phyloP scores from a whole-genome alignment of 2,797 vertebrate genomes.

The Amblyopsis hoosieri region DNA sequence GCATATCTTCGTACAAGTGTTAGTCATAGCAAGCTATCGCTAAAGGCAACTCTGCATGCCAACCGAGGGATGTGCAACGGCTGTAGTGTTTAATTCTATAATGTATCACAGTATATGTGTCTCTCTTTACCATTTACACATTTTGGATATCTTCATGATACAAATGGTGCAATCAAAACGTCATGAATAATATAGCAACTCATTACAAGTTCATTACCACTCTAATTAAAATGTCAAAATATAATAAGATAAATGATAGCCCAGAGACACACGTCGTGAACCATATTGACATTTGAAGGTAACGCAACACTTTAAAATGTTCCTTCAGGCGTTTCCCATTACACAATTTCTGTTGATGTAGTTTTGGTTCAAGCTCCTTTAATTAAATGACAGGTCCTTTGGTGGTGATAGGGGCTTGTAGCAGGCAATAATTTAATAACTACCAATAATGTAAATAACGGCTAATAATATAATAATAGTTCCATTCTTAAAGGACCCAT shows the following conservation, averaged over 20 bases:
- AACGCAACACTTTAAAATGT: constrained; percentile 47
- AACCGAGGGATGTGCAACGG: constrained; percentile 21
- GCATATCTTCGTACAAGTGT: constrained; percentile 8
- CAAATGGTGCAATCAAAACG: constrained; percentile 64
- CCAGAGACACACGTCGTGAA: constrained; percentile 47
- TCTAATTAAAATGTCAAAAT: constrained; percentile 62
- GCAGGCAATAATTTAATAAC: too few relatives aligned
- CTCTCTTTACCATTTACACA: constrained; percentile 32
- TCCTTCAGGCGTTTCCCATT: constrained; percentile 54
- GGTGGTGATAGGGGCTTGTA: constrained; percentile 20
- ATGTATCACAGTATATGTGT: constrained; percentile 39
- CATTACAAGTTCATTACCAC: constrained; percentile 63
- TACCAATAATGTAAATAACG: too few relatives aligned
- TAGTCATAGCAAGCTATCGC: not conserved
- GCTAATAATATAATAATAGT: too few relatives aligned
- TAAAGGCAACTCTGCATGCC: constrained; percentile 35
- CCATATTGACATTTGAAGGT: constrained; percentile 51
- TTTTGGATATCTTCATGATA: constrained; percentile 68
- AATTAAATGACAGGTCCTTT: constrained; percentile 65
- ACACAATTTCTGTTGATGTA: constrained; percentile 41
- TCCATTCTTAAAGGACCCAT: too few relatives aligned
- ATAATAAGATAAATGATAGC: constrained; percentile 56
- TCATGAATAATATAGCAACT: constrained; percentile 70
- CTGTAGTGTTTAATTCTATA: constrained; percentile 44
- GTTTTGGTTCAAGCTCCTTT: constrained; percentile 31